Conservation (phyloP, 2,888 invertebrate genomes). For the Abrostola tripartita region DNA sequence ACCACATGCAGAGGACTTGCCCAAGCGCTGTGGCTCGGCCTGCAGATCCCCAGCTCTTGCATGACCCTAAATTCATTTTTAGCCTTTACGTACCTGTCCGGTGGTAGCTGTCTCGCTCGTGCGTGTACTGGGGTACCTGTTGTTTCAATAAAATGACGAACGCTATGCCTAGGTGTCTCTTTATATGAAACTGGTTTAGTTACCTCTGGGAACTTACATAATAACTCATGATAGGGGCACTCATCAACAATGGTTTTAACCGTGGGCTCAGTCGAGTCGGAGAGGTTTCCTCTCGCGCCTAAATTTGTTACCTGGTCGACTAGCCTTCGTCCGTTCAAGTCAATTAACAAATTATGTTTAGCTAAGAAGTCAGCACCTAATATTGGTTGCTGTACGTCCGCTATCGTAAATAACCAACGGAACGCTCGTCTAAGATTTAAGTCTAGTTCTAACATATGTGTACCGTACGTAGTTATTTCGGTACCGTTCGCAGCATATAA, state of each 20-base stretch:
- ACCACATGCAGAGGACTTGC: conserved; percentile 2
- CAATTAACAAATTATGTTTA: neutral
- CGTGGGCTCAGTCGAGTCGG: too few relatives aligned
- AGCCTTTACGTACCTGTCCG: neutral
- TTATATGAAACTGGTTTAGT: neutral
- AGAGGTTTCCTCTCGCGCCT: too few relatives aligned
- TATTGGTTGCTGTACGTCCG: neutral
- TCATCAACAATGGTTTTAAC: too few relatives aligned
- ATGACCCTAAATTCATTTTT: conserved; percentile 8
- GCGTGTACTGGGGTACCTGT: neutral
- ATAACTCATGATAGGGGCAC: neutral
- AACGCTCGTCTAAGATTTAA: neutral
- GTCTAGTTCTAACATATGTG: neutral
- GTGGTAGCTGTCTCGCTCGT: neutral
- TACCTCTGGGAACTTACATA: neutral
- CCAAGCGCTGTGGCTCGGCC: conserved; percentile 12
- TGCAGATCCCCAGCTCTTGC: conserved; percentile 6
- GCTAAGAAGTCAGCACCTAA: neutral
- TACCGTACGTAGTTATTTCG: neutral
- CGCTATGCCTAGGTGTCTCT: neutral
- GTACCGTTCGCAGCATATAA: neutral
- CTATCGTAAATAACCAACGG: neutral
- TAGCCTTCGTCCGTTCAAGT: too few relatives aligned
- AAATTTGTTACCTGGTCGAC: too few relatives aligned
- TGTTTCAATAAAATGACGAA: neutral